These are phyloP conservation scores for Caenorhabditis tropicalis DNA, from an alignment of 1,140 invertebrate genomes.

Conservation along the genomic window DNA sequence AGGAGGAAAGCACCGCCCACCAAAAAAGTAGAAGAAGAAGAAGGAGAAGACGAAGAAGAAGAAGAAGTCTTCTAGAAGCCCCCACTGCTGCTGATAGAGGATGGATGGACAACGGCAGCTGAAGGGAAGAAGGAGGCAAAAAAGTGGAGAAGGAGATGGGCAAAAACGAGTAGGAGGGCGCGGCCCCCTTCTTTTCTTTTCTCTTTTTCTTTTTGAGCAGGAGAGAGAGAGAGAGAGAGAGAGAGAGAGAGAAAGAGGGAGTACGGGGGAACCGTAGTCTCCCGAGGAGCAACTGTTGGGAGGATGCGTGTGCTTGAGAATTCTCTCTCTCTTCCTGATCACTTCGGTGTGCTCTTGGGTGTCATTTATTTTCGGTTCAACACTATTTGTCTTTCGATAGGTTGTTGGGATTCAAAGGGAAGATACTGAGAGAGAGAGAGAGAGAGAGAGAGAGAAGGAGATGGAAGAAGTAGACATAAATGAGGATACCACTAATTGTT, in stretches of 20 bases:
- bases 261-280: constrained; percentile 14
- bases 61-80: not conserved
- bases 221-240: not conserved
- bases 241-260: not conserved
- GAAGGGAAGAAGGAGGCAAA: not conserved
- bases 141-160: not conserved
- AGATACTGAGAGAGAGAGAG: not conserved
- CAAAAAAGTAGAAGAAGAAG: not conserved
- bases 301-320: not conserved
- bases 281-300: constrained; percentile 1
- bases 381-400: constrained; percentile 39
- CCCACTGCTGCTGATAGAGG: constrained; percentile 38
- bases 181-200: not conserved
- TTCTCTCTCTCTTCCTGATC: constrained; percentile 2
- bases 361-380: constrained; percentile 42
- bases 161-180: constrained; percentile 42
- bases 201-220: too few relatives aligned
- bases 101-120: constrained; percentile 25
- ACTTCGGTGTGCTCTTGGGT: constrained; percentile 42
- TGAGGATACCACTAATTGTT: not conserved
- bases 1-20: not conserved
- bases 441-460: not conserved
- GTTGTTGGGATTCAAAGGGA: constrained; percentile 6
- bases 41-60: not conserved
- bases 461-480: not conserved